phyloP scores from a whole-genome alignment of 1,140 invertebrate genomes.

The Drosophila littoralis region DNA sequence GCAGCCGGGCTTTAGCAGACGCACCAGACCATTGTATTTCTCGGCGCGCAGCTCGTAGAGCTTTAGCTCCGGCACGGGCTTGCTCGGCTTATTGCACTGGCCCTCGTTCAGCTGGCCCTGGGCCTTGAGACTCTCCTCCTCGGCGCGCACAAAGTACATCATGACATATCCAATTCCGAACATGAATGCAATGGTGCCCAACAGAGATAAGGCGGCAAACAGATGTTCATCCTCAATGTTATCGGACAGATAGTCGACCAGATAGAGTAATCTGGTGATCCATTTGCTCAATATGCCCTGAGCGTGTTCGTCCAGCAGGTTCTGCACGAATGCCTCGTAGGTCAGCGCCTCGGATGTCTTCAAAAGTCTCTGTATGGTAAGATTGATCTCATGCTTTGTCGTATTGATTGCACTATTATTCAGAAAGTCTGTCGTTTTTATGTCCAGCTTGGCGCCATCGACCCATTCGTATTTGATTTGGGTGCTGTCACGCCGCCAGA shows the following conservation, averaged over 20 bases:
- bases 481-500: constrained; percentile 94
- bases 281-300: constrained; percentile 90
- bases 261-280: constrained; percentile 88
- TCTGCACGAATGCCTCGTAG: constrained; percentile 90
- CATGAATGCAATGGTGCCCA: constrained; percentile 93
- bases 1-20: constrained; percentile 97
- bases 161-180: constrained; percentile 93
- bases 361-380: constrained; percentile 89
- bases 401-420: constrained; percentile 88
- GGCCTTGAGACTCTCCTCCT: constrained; percentile 91
- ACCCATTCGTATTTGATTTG: constrained; percentile 97
- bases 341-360: constrained; percentile 89
- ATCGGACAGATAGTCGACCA: constrained; percentile 90
- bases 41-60: constrained; percentile 97
- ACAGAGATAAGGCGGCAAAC: constrained; percentile 91
- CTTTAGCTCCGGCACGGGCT: constrained; percentile 87
- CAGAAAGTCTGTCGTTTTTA: constrained; percentile 84
- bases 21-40: constrained; percentile 97
- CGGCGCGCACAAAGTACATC: constrained; percentile 93
- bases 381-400: constrained; percentile 89
- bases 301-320: constrained; percentile 90
- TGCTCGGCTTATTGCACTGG: constrained; percentile 41
- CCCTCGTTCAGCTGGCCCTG: constrained; percentile 83
- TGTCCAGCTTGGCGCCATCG: constrained; percentile 85
- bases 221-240: constrained; percentile 92